These are phyloP conservation scores for Macropis europaea DNA, from an alignment of 2,888 invertebrate species.

Conservation along the genomic window DNA sequence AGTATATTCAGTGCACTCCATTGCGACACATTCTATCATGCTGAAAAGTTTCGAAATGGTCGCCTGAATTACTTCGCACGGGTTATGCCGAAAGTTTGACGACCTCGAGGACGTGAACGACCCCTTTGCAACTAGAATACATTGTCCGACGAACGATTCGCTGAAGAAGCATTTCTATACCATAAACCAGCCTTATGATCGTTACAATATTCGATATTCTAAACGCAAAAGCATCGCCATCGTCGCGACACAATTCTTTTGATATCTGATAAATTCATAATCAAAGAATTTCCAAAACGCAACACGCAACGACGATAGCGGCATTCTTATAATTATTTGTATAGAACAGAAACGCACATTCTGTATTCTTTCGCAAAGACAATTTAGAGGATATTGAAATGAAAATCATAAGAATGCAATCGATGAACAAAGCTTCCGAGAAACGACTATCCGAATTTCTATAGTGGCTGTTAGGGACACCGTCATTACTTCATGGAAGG, in stretches of 20 bases:
- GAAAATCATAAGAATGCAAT: not conserved
- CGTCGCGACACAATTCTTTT: not conserved
- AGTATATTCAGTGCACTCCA: no score
- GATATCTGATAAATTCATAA: not conserved
- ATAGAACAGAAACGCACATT: no score
- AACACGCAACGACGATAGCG: no score
- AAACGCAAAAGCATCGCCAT: not conserved
- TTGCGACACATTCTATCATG: no score
- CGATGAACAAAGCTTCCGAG: not conserved
- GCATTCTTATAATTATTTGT: no score
- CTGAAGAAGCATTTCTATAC: conserved; percentile 41
- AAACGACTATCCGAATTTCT: not conserved
- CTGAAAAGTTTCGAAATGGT: no score
- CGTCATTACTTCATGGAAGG: not conserved
- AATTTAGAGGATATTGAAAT: no score
- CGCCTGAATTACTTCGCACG: conserved; percentile 1
- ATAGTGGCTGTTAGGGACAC: not conserved
- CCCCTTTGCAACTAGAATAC: conserved; percentile 30
- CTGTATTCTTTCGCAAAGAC: no score
- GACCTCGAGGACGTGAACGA: conserved; percentile 23
- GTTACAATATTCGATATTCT: conserved; percentile 1
- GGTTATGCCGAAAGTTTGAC: conserved; percentile 11
- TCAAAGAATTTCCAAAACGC: not conserved
- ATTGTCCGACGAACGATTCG: conserved; percentile 39
- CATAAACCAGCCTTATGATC: not conserved